Percentiles rank a stretch among this genome's conserved stretches.
phyloP scores from a whole-genome alignment of 2,888 invertebrate genomes.

The Caenorhabditis wallacei region DNA sequence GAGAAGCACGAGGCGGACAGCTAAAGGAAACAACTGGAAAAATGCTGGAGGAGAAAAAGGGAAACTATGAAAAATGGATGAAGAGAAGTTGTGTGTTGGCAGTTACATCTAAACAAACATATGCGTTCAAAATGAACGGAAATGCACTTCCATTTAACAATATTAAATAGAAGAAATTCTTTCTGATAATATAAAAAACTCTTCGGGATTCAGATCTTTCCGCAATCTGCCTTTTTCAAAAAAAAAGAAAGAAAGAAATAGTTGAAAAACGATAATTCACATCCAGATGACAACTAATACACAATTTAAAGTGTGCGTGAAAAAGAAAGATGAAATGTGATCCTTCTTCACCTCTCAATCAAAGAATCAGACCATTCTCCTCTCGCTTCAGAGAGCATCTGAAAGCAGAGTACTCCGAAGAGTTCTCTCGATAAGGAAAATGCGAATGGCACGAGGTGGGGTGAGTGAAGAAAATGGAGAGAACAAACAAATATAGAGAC shows the following conservation, averaged over 20 bases:
- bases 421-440: slow-evolving; percentile 46
- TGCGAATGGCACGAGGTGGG: slow-evolving; percentile 49
- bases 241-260: no score
- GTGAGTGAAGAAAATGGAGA: slow-evolving; percentile 29
- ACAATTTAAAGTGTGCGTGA: not conserved
- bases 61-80: slow-evolving; percentile 54
- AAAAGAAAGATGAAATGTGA: slow-evolving; percentile 30
- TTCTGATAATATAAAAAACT: not conserved
- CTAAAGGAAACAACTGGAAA: slow-evolving; percentile 1
- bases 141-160: not conserved
- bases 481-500: not conserved
- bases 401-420: slow-evolving; percentile 50
- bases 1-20: slow-evolving; percentile 24
- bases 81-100: slow-evolving; percentile 12
- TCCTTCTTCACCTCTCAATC: slow-evolving; percentile 20
- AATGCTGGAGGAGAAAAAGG: slow-evolving; percentile 27
- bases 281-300: not conserved
- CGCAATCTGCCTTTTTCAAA: no score
- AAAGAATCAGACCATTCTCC: slow-evolving; percentile 49
- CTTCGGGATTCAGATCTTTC: no score
- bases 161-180: no score
- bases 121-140: not conserved
- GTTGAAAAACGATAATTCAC: slow-evolving; percentile 3
- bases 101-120: slow-evolving; percentile 37
- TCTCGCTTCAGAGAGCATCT: slow-evolving; percentile 39